phyloP scores from a whole-genome alignment of 2,888 invertebrate species.

The Epistrophe eligans region DNA sequence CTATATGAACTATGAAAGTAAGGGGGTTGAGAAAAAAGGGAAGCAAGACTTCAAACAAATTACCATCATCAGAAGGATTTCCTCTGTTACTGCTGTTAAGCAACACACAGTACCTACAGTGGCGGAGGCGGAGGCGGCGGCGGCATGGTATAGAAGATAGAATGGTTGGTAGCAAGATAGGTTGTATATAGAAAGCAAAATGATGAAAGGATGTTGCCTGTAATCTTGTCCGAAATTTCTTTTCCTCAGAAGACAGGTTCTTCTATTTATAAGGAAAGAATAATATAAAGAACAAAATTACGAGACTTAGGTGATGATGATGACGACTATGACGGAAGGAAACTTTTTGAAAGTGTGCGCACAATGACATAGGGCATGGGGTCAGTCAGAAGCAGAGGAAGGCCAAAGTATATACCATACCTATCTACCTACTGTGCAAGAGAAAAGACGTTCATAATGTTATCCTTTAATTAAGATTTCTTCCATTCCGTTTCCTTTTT shows the following conservation, averaged over 20 bases:
- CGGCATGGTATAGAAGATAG: too few relatives aligned
- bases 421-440: too few relatives aligned
- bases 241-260: slow-evolving; percentile 32
- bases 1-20: background rate
- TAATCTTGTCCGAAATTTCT: slow-evolving; percentile 58
- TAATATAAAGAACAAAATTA: slow-evolving; percentile 27
- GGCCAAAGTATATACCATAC: background rate
- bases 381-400: background rate
- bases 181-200: slow-evolving; percentile 29
- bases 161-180: background rate
- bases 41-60: slow-evolving; percentile 62
- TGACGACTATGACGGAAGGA: slow-evolving; percentile 14
- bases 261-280: background rate
- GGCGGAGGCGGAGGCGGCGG: too few relatives aligned
- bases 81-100: slow-evolving; percentile 64
- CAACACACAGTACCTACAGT: slow-evolving; percentile 38
- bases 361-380: background rate
- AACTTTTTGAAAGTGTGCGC: slow-evolving; percentile 2
- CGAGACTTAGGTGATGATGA: slow-evolving; percentile 30
- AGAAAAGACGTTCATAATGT: slow-evolving; percentile 45
- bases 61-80: slow-evolving; percentile 75
- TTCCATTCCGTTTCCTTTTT: slow-evolving; percentile 67
- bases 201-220: slow-evolving; percentile 48
- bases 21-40: background rate
- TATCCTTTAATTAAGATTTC: slow-evolving; percentile 73